Evolutionary conservation across 2,797 vertebrate genomes (phyloP), one percentile per base, ranked within the genome.

Genomic region (Darevskia mixta): DNA sequence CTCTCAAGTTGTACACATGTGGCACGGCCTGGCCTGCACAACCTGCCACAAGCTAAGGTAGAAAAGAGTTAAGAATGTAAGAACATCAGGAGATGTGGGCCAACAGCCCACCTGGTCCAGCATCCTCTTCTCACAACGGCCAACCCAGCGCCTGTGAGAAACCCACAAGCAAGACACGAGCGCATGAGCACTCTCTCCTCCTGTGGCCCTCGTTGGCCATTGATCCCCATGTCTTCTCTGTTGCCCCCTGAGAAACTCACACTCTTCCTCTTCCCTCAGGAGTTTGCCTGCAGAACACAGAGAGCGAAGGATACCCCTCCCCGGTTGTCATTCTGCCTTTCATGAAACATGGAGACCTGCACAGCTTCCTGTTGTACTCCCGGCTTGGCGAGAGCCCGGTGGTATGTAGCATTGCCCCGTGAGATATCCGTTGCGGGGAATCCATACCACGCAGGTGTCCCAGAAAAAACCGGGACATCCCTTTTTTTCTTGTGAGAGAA

Each of bases 281-380:
- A 71, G 98, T 99, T 90, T 99, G 98, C 95, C 97, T 99, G 89
- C 98, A 98, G 97, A 98, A 97, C 4, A 97, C 98, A 3, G 98
- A 98, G 94, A 97, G 98, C n/a, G 98, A 98, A 91, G 98, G 98
- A 1, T 98, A 98, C 90, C 98, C 98, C 0, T 98, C 98, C 10
- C 98, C 98, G 2, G 98, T 99, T 88, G 98, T 99, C 87, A 98
- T 99, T 89, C 95, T 99, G 79, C 98, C 98, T 4, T 98, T 98
- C 90, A 99, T 99, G 98, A 98, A 98, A 41, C 98, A 99, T 0
- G 98, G 98, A 75, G 98, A 99, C 91, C 97, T 99, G 61, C 98
- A 99, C 96, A 99, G 98, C 91, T 99, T 98, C 94, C 97, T 99
- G 91, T 97, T 99, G 0, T 98, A 98, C 91, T 98, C 98, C 0